Conservation (phyloP, 2,888 invertebrate genomes). For the Drosophila neoperkinsi region DNA sequence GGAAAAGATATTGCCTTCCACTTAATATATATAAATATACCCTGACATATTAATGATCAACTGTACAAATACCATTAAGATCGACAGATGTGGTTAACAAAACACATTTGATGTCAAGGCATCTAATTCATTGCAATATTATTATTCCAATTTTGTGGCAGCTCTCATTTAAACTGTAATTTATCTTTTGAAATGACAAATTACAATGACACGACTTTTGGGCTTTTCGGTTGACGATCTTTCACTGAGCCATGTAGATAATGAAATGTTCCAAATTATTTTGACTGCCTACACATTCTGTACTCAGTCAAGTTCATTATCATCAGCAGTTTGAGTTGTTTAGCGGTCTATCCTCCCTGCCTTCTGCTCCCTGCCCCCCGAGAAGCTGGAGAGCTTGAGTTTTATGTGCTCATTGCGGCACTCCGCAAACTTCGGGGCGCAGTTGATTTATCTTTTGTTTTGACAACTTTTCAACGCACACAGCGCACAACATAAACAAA, state of each 20-base stretch:
- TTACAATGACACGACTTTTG: background rate
- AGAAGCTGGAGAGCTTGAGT: constrained; percentile 16
- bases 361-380: background rate
- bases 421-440: constrained; percentile 39
- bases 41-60: background rate
- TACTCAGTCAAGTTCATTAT: constrained; percentile 62
- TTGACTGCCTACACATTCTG: background rate
- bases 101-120: background rate
- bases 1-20: no score
- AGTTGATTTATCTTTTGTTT: constrained; percentile 78
- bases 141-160: background rate
- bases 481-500: constrained; percentile 41
- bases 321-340: constrained; percentile 35
- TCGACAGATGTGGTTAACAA: background rate
- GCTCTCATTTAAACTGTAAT: background rate
- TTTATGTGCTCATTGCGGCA: constrained; percentile 18
- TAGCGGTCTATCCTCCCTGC: background rate
- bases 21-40: background rate
- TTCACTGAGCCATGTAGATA: background rate
- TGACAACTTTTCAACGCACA: constrained; percentile 68
- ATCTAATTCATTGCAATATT: background rate
- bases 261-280: constrained; percentile 10
- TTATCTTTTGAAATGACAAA: background rate
- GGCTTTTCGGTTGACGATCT: background rate
- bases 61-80: background rate